Evolutionary conservation across 2,113 vertebrate genomes (phyloP).

Genomic region (Talpa occidentalis): DNA sequence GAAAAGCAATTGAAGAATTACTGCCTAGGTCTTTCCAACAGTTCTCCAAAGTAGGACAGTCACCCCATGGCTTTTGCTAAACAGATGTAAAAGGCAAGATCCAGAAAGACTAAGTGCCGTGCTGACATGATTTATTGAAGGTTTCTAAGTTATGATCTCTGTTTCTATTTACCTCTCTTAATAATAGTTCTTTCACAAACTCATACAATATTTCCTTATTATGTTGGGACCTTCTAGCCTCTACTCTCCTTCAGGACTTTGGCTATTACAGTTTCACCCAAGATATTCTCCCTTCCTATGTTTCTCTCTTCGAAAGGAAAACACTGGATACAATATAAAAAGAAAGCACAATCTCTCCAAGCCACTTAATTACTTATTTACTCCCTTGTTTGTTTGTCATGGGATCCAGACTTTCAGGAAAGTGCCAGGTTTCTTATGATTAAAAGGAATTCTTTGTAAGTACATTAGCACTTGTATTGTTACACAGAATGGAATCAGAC

Average conservation of each 20-base stretch:
- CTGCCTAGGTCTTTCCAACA: neutral
- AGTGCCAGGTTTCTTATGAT: neutral
- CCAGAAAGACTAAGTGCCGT: neutral
- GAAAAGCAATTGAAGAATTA: neutral
- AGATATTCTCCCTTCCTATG: neutral
- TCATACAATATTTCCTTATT: neutral
- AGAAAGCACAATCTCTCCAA: neutral
- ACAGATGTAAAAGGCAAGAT: neutral
- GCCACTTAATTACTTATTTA: neutral
- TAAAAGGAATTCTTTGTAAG: neutral
- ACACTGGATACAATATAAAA: neutral
- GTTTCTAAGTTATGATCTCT: neutral
- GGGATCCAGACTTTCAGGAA: slow-evolving; percentile 17
- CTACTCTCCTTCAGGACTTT: neutral
- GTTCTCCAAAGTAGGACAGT: neutral
- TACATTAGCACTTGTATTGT: neutral
- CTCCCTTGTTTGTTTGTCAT: neutral
- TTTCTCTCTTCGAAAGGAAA: slow-evolving; percentile 20
- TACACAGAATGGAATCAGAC: slow-evolving; percentile 23
- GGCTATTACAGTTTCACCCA: neutral
- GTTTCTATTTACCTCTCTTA: neutral
- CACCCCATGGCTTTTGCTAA: neutral
- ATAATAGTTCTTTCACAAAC: neutral
- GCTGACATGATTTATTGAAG: neutral
- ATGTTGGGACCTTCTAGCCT: neutral